Evolutionary conservation across 1,140 invertebrate species (phyloP), one percentile per base, ranked within the genome.

Genomic region (Oedothorax gibbosus): DNA sequence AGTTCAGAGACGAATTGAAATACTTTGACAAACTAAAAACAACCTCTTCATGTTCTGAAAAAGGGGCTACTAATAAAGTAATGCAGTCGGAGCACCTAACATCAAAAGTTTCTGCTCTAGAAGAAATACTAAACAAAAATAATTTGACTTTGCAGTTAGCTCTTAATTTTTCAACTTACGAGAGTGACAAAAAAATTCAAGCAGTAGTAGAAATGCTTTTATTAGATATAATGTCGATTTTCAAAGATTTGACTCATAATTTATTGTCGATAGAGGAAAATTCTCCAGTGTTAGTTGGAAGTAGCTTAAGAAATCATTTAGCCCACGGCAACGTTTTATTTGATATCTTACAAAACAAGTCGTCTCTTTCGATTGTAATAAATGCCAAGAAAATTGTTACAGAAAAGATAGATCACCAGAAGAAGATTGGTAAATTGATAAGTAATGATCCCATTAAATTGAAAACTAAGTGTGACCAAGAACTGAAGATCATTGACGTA

Each of bases 161-260:
- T 14, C 10, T 64, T 20, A 54, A 9, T 14, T 53, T 56, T 53
- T 21, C 14, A 18, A 54, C 57, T 10, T 77, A 68, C 50, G 20
- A 77, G 62, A 77, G 18, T 18, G 35, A 85, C 68, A 2, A 18
- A 49, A 68, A 79, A 68, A 35, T 77, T 11, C 60, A 77, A 35
- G 73, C 51, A 20, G 20, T 57, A 21, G 60, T 85, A 14, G 83
- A 85, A 20, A 77, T 77, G 62, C 50, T 85, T 10, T n/a, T 79
- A 5, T 20, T 66, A 9, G 72, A 77, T 57, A 56, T 85, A 65
- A 11, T 85, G 62, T 85, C 71, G 8, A 57, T 76, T 49, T 72
- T 77, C 7, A 14, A 51, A 5, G 60, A 21, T 21, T 56, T 65
- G 11, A 2, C 35, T n/a, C 0, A 64, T 14, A 85, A 85, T 76